These are phyloP conservation scores for Carpatolechia fugitivella DNA, from an alignment of 2,888 invertebrate species.

Conservation along the genomic window DNA sequence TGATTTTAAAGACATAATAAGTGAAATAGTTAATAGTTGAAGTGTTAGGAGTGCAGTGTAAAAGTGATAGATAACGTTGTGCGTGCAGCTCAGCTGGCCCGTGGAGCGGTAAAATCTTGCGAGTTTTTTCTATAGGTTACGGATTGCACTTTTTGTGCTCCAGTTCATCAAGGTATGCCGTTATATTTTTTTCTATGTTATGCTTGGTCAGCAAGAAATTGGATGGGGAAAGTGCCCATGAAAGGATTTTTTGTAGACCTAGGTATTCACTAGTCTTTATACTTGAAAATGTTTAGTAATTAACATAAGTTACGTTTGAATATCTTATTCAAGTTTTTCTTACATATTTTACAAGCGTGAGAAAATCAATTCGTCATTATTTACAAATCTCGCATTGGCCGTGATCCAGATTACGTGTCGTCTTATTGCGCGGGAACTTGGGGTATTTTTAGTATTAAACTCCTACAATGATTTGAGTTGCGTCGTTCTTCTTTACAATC, in stretches of 20 bases:
- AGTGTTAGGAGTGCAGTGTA: conserved; percentile 37
- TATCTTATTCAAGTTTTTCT: neutral
- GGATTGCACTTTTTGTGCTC: conserved; percentile 69
- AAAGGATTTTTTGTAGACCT: neutral
- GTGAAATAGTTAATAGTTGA: conserved; percentile 14
- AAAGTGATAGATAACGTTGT: conserved; percentile 72
- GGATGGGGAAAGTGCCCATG: neutral
- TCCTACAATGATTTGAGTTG: conserved; percentile 53
- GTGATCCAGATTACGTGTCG: conserved; percentile 75
- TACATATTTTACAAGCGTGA: neutral
- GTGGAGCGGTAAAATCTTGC: conserved; percentile 74
- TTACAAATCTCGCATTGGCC: conserved; percentile 65
- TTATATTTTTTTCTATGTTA: conserved; percentile 49
- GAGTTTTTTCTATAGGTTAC: conserved; percentile 62
- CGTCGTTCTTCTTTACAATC: conserved; percentile 42
- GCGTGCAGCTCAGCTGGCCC: conserved; percentile 76
- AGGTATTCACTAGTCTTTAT: neutral
- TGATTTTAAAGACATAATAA: neutral
- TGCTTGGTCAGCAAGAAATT: conserved; percentile 28
- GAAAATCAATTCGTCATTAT: conserved; percentile 35
- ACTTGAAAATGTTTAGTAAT: neutral
- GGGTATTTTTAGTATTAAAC: conserved; percentile 70
- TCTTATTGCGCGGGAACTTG: conserved; percentile 74
- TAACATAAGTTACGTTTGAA: neutral
- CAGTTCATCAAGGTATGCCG: conserved; percentile 73